A percentile compares a stretch with the other conserved stretches of the same genome.
Conservation (phyloP, 2,113 vertebrate species). For the Aspidoscelis tigris region DNA sequence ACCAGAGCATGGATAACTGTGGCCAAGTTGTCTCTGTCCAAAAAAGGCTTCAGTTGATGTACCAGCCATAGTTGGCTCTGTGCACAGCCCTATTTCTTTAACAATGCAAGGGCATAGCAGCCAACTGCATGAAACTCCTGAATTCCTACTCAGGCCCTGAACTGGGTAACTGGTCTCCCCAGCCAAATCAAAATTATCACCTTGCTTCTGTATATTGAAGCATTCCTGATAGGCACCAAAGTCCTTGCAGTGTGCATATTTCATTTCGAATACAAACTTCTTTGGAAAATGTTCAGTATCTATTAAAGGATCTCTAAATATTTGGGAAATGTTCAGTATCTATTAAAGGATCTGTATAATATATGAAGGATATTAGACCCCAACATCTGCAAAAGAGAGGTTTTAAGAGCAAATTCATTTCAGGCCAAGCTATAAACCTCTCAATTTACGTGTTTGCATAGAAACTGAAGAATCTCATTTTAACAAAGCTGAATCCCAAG, state of each 20-base stretch:
- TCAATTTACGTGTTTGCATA: background rate
- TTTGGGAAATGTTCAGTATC: background rate
- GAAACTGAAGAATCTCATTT: background rate
- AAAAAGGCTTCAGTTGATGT: too few relatives aligned
- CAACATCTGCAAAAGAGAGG: background rate
- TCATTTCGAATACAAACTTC: background rate
- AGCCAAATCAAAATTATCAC: too few relatives aligned
- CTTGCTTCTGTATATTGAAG: too few relatives aligned
- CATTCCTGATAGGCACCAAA: too few relatives aligned
- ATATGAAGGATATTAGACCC: background rate
- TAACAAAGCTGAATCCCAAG: constrained; percentile 36
- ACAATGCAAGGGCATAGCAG: too few relatives aligned
- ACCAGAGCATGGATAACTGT: too few relatives aligned
- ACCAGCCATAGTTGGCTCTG: too few relatives aligned
- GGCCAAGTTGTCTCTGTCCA: too few relatives aligned
- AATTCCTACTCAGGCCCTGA: too few relatives aligned
- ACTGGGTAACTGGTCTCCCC: too few relatives aligned
- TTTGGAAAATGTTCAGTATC: background rate
- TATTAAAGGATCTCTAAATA: background rate
- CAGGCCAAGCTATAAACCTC: background rate
- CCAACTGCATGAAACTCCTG: too few relatives aligned
- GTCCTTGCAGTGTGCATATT: background rate
- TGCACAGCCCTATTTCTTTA: too few relatives aligned
- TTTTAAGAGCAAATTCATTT: background rate
- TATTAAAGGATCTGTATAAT: background rate